Conservation (phyloP, 2,113 vertebrate species). For the Passer montanus region DNA sequence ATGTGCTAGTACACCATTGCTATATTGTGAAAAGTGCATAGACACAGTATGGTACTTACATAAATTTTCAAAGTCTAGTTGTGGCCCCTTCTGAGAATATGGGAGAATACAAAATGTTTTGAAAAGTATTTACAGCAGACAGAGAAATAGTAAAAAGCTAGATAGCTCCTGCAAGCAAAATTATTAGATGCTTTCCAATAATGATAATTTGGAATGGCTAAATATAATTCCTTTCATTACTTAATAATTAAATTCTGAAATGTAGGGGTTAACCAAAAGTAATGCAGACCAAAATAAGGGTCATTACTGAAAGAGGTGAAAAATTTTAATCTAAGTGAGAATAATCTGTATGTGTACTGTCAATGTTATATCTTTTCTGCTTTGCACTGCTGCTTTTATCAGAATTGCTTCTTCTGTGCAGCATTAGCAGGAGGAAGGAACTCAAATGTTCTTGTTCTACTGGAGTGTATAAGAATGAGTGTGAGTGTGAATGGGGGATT, state of each 20-base stretch:
- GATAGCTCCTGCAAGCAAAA: neutral
- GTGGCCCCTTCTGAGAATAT: neutral
- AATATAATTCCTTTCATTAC: neutral
- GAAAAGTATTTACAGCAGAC: neutral
- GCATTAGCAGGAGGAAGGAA: neutral
- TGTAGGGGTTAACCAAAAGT: neutral
- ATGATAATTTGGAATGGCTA: neutral
- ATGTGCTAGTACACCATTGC: neutral
- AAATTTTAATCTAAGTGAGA: neutral
- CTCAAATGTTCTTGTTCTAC: neutral
- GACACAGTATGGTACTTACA: neutral
- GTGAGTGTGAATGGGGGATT: neutral
- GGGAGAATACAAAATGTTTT: neutral
- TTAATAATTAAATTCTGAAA: neutral
- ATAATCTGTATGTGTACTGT: neutral
- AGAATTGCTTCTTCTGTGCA: neutral
- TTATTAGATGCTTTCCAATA: neutral
- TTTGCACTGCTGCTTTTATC: neutral
- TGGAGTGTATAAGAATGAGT: neutral
- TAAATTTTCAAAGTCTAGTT: neutral
- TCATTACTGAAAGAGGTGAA: neutral
- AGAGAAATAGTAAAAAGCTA: neutral
- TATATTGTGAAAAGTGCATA: neutral
- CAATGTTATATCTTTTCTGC: neutral
- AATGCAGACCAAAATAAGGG: neutral